A percentile compares a stretch with the other conserved stretches of the same genome.
phyloP scores from a whole-genome alignment of 2,113 vertebrate species.

The Herpetotheres cachinnans region DNA sequence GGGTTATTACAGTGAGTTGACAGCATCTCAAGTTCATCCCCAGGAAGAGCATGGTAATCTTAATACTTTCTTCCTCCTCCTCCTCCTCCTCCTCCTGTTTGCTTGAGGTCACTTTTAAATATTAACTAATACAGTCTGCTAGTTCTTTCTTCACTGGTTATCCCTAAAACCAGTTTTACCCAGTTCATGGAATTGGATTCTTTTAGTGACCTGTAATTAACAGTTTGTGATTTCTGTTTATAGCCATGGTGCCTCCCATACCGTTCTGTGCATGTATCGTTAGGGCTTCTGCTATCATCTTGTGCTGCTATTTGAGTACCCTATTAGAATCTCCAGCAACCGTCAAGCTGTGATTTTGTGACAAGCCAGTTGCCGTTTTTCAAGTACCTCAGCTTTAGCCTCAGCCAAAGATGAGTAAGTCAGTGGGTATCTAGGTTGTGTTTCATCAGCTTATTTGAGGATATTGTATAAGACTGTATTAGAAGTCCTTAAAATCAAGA shows the following conservation, averaged over 20 bases:
- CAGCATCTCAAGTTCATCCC: neutral
- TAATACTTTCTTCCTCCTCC: neutral
- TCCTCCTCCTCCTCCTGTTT: neutral
- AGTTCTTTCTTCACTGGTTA: neutral
- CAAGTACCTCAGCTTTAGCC: neutral
- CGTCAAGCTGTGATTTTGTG: neutral
- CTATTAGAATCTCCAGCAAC: neutral
- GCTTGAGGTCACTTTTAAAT: neutral
- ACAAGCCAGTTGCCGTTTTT: neutral
- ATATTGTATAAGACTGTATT: neutral
- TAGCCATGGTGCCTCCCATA: neutral
- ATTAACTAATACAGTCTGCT: neutral
- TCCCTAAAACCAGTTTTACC: neutral
- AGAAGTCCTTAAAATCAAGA: neutral
- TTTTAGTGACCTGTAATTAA: neutral
- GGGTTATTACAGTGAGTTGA: neutral
- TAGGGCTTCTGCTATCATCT: neutral
- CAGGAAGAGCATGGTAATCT: neutral
- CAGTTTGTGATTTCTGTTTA: neutral
- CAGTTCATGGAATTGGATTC: neutral
- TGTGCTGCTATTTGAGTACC: neutral
- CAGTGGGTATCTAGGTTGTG: neutral
- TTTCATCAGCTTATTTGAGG: neutral
- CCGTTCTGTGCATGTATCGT: neutral
- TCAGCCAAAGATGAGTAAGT: neutral